A percentile compares a stretch with the other conserved stretches of the same genome.
phyloP scores from a whole-genome alignment of 2,888 invertebrate genomes.

The Vanessa cardui region DNA sequence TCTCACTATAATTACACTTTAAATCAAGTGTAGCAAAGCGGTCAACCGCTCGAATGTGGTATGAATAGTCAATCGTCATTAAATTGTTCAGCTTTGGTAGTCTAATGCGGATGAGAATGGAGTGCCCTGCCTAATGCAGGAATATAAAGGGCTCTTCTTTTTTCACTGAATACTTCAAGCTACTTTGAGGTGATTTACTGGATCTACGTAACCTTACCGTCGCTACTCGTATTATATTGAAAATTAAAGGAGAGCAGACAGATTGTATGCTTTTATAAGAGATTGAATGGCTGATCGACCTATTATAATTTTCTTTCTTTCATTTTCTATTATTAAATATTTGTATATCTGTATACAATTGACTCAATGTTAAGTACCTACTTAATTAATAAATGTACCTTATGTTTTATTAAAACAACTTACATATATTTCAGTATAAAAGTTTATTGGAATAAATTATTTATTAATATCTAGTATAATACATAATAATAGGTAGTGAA shows the following conservation, averaged over 20 bases:
- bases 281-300: slow-evolving; percentile 8
- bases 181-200: slow-evolving; percentile 44
- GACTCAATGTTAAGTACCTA: too few relatives aligned
- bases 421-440: too few relatives aligned
- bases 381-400: too few relatives aligned
- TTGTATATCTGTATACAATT: too few relatives aligned
- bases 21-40: slow-evolving; percentile 80
- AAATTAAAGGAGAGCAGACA: slow-evolving; percentile 33
- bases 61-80: slow-evolving; percentile 82
- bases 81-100: slow-evolving; percentile 81
- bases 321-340: too few relatives aligned
- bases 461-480: too few relatives aligned
- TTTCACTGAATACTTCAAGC: slow-evolving; percentile 38
- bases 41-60: slow-evolving; percentile 78
- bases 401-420: too few relatives aligned
- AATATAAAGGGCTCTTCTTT: slow-evolving; percentile 44
- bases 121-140: slow-evolving; percentile 38
- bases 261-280: slow-evolving; percentile 33
- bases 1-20: slow-evolving; percentile 80
- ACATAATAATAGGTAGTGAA: not conserved
- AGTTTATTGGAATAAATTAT: not conserved
- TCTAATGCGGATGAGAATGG: slow-evolving; percentile 61
- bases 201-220: slow-evolving; percentile 40
- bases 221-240: slow-evolving; percentile 41
- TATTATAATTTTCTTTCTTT: not conserved